A percentile compares a stretch with the other conserved stretches of the same genome.
Evolutionary conservation across 2,113 vertebrate species (phyloP).

Genomic region (Tragelaphus imberbis): DNA sequence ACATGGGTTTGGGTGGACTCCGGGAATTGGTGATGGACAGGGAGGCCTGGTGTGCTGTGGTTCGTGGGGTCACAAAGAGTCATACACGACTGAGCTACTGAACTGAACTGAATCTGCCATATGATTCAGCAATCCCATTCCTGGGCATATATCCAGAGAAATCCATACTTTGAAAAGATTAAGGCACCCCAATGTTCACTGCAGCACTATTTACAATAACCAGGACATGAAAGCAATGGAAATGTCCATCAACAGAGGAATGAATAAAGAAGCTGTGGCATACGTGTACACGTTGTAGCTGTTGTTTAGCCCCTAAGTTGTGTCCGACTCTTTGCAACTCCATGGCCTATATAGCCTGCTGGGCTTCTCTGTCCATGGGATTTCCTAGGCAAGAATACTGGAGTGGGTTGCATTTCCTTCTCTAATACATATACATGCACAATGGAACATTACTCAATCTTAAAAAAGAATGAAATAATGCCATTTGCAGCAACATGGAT

Average conservation of each 20-base stretch:
- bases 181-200: neutral
- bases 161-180: neutral
- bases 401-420: neutral
- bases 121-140: neutral
- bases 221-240: neutral
- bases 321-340: neutral
- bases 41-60: too few species aligned
- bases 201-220: neutral
- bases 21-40: too few species aligned
- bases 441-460: neutral
- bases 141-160: neutral
- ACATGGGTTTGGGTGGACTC: too few species aligned
- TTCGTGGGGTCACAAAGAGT: too few species aligned
- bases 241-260: neutral
- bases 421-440: neutral
- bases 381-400: neutral
- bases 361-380: neutral
- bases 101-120: too few species aligned
- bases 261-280: neutral
- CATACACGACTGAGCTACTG: fast-evolving
- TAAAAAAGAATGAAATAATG: neutral
- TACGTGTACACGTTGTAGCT: neutral
- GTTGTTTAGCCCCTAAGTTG: neutral
- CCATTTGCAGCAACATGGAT: neutral
- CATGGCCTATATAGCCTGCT: neutral